Percentiles rank a stretch among this genome's conserved stretches.
Evolutionary conservation across 2,888 invertebrate genomes (phyloP).

Genomic region (Ceramica pisi): DNA sequence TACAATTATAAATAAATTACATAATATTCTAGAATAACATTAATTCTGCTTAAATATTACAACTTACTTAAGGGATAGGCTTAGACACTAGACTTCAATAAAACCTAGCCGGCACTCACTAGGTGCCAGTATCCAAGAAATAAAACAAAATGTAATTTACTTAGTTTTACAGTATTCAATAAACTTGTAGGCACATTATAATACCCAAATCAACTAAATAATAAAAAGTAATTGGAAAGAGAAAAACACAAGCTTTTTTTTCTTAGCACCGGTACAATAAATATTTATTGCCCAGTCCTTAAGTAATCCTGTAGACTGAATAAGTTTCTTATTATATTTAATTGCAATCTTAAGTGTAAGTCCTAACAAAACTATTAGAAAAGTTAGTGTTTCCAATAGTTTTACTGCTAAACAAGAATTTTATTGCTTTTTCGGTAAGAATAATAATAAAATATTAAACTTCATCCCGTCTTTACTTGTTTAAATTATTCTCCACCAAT

Average conservation of each 20-base stretch:
- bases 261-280: conserved; percentile 21
- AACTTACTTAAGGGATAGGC: not conserved
- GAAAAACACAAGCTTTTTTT: conserved; percentile 16
- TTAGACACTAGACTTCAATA: not conserved
- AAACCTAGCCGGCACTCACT: conserved; percentile 6
- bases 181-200: conserved; percentile 3
- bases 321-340: conserved; percentile 9
- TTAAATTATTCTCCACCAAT: not conserved
- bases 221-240: conserved; percentile 31
- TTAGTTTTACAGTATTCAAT: conserved; percentile 22
- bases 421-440: not conserved
- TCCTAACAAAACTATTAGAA: conserved; percentile 3
- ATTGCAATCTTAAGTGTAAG: conserved; percentile 10
- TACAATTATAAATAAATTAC: conserved; percentile 25
- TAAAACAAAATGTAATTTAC: not conserved
- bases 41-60: not conserved
- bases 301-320: conserved; percentile 3
- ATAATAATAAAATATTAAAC: not conserved
- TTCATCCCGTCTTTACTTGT: not conserved
- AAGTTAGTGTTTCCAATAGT: conserved; percentile 5
- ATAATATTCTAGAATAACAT: conserved; percentile 1
- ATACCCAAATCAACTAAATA: conserved; percentile 33
- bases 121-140: conserved; percentile 1
- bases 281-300: conserved; percentile 20
- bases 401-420: conserved; percentile 3